Percentiles rank a stretch among this genome's conserved stretches.
Evolutionary conservation across 2,113 vertebrate genomes (phyloP).

Genomic region (Fulmarus glacialis): DNA sequence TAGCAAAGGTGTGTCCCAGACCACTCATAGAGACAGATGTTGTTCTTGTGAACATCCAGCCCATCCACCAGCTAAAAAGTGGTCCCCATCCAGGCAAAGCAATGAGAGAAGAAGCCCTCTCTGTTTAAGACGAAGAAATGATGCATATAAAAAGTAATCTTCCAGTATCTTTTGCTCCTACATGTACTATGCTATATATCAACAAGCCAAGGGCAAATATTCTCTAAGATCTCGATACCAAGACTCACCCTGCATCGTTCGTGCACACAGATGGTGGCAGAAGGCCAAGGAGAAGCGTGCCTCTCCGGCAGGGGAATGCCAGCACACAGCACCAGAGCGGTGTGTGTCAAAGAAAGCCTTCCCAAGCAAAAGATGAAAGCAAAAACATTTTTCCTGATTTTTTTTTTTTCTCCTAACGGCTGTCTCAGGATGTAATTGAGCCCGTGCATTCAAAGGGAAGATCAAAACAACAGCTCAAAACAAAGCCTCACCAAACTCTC

Average conservation of each 20-base stretch:
- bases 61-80: neutral
- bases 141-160: neutral
- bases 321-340: neutral
- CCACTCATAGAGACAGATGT: neutral
- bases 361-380: conserved; percentile 56
- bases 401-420: neutral
- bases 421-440: conserved; percentile 54
- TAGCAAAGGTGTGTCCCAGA: neutral
- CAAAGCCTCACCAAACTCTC: conserved; percentile 6
- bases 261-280: conserved; percentile 9
- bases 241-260: conserved; percentile 16
- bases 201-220: conserved; percentile 54
- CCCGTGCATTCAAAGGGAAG: conserved; percentile 25
- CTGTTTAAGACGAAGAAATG: neutral
- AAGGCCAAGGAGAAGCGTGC: conserved; percentile 20
- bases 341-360: conserved; percentile 31
- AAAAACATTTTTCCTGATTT: neutral
- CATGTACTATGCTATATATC: conserved; percentile 33
- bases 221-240: conserved; percentile 43
- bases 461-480: conserved; percentile 55
- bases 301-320: neutral
- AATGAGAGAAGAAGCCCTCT: neutral
- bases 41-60: neutral
- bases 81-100: neutral
- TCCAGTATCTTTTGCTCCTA: conserved; percentile 21